Base-by-base conservation (phyloP, 2,888 invertebrate species). In the Drosophila tanythrix region DNA sequence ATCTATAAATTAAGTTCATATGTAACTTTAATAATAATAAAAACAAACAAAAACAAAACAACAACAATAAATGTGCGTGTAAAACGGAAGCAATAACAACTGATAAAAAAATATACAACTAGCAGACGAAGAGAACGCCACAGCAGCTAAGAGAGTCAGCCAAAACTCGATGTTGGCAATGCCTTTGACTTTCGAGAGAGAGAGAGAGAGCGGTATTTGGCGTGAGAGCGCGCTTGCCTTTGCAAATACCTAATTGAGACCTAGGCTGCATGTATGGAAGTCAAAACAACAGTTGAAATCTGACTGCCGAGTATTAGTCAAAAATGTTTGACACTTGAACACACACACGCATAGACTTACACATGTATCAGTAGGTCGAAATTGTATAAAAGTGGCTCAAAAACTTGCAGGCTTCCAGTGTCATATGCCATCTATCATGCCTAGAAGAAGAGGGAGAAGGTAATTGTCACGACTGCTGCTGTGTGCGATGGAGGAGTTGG, bases 21-120 rank as follows among this genome's bases (percentile, higher is more conserved):
- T 85, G 85, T 89, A 89, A 85, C 85, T 85, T 85, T 85, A 85
- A 85, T 88, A 89, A 88, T 88, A 85, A 85, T 85, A 85, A 85
- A 88, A 79, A 69, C 40, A 57, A 57, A 29, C 50, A 27, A 62
- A 53, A 76, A 82, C 75, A 73, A 57, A 70, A 82, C 74, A 70
- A 64, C 53, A 68, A 62, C 56, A 61, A 71, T 50, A 69, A 66
- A 70, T 48, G 53, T 55, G 71, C 53, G 56, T 64, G 77, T 76
- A 59, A 78, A 76, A 68, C 76, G 81, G 64, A 68, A 75, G 29
- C 21, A 46, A 36, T 36, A 52, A 21, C 13, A 58, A 68, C 11
- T 46, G 15, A 4, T 27, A 46, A 25, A 65, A 48, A 53, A 38
- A 52, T 15, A 67, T 58, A 59, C 55, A 53, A 56, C 40, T 29